phyloP scores from a whole-genome alignment of 2,113 vertebrate species.

The Catharus bicknelli region DNA sequence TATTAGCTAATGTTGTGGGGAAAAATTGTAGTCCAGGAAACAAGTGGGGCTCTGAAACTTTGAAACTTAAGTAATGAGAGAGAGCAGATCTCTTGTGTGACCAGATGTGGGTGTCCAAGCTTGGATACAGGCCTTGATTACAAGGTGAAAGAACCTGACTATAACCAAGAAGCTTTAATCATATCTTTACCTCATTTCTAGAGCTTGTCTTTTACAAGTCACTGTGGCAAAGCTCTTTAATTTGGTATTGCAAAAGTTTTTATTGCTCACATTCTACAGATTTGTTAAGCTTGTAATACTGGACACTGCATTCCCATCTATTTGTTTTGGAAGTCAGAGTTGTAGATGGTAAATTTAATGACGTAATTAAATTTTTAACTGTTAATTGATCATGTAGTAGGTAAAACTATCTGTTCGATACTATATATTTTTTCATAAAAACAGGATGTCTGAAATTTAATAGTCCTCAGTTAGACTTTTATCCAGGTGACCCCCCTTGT shows the following conservation, averaged over 20 bases:
- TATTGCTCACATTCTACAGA: neutral
- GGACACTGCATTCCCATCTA: neutral
- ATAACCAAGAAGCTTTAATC: neutral
- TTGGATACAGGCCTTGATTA: neutral
- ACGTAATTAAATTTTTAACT: neutral
- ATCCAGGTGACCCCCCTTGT: rapidly evolving
- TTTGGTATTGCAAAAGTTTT: neutral
- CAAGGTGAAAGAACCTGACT: neutral
- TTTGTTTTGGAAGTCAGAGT: neutral
- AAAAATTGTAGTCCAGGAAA: neutral
- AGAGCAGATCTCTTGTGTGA: neutral
- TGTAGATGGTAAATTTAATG: neutral
- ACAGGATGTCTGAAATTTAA: neutral
- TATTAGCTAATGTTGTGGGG: neutral
- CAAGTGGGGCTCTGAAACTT: neutral
- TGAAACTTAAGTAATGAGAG: neutral
- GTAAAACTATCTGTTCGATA: neutral
- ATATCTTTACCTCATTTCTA: neutral
- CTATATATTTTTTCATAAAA: neutral
- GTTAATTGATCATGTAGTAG: neutral
- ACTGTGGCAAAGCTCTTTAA: neutral
- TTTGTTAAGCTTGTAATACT: neutral
- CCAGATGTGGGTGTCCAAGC: neutral
- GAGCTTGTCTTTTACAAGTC: neutral
- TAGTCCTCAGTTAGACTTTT: neutral